Evolutionary conservation across 2,888 invertebrate genomes (phyloP).

Genomic region (Ceramica pisi): DNA sequence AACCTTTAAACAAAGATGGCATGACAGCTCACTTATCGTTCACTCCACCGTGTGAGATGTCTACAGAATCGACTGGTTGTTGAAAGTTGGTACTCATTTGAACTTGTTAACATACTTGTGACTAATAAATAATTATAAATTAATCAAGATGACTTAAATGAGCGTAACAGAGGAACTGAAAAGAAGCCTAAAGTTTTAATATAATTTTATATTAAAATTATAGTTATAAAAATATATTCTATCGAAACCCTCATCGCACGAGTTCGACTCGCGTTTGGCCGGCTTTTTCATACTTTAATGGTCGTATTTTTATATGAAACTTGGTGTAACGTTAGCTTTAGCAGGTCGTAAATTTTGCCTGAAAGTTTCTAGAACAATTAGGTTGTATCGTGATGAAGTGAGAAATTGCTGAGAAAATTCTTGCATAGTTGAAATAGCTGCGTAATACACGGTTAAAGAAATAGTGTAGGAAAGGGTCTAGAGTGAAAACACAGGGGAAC

Average conservation of each 20-base stretch:
- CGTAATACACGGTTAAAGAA: background rate
- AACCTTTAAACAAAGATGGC: too few species aligned
- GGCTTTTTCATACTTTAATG: constrained; percentile 17
- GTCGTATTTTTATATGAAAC: constrained; percentile 39
- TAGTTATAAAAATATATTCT: too few species aligned
- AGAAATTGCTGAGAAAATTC: constrained; percentile 10
- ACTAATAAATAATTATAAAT: too few species aligned
- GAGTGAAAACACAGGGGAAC: background rate
- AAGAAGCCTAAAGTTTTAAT: too few species aligned
- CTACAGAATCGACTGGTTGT: too few species aligned
- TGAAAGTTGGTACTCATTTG: too few species aligned
- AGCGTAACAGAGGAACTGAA: too few species aligned
- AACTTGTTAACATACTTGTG: too few species aligned
- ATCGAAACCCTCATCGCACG: background rate
- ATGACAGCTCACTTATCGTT: too few species aligned
- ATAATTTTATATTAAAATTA: too few species aligned
- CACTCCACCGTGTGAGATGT: too few species aligned
- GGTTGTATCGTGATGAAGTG: constrained; percentile 15
- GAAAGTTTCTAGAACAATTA: constrained; percentile 37
- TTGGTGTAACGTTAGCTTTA: constrained; percentile 16
- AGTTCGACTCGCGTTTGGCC: background rate
- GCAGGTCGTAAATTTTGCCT: constrained; percentile 21
- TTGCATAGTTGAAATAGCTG: background rate
- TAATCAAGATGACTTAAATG: too few species aligned
- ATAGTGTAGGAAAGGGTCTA: background rate